Conservation (phyloP, 2,113 vertebrate genomes). For the Rattus rattus region DNA sequence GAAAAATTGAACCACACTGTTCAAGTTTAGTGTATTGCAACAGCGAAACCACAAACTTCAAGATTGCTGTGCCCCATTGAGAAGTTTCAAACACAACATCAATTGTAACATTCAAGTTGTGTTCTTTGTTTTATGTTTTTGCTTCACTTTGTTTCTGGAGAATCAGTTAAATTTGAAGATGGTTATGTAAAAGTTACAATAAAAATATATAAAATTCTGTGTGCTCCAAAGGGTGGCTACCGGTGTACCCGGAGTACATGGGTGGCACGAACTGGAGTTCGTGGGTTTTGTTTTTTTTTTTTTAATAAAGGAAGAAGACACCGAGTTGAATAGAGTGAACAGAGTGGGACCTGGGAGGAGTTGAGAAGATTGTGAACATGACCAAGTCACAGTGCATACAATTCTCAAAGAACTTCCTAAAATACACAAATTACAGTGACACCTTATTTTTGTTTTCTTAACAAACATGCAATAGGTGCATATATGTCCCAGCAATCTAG, state of each 20-base stretch:
- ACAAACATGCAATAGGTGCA: not conserved
- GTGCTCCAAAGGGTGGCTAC: too few relatives aligned
- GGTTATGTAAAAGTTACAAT: conserved; percentile 20
- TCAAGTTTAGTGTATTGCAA: conserved; percentile 33
- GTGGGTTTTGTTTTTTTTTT: not conserved
- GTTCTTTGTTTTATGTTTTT: not conserved
- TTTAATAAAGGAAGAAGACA: not conserved
- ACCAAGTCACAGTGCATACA: not conserved
- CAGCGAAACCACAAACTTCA: conserved; percentile 15
- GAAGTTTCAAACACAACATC: conserved; percentile 45
- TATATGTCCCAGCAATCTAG: not conserved
- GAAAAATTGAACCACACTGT: conserved; percentile 31
- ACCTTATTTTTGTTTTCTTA: not conserved
- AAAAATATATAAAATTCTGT: not conserved
- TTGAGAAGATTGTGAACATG: not conserved
- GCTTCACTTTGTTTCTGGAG: not conserved
- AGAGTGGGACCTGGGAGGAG: not conserved
- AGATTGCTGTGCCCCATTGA: not conserved
- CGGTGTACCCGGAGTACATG: not conserved
- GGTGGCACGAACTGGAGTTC: not conserved
- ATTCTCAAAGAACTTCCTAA: not conserved
- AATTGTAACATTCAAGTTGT: not conserved
- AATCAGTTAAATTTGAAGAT: not conserved
- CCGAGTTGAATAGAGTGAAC: not conserved
- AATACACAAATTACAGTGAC: not conserved